Base-by-base conservation (phyloP, 2,888 invertebrate species). In the Dryococelus australis region DNA sequence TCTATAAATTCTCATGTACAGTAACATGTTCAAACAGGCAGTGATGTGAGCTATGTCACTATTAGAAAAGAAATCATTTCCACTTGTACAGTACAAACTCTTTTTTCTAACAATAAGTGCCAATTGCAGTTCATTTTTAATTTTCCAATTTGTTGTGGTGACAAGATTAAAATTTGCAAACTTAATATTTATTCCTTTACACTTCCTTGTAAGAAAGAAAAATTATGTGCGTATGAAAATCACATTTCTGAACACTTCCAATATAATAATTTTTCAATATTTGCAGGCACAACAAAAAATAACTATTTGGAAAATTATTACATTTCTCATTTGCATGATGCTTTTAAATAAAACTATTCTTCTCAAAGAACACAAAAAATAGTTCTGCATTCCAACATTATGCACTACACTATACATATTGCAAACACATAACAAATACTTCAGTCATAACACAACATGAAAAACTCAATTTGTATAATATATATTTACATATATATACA, bases 1-100 rank as follows among this genome's bases (percentile, higher is more conserved):
- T 43, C 47, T 43, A 84, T 43, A 84, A 84, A 84, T 84, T 84
- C 43, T 84, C 84, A 65, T 65, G 65, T 65, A 65, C 65, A 65
- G 65, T 65, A 65, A 65, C 65, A 65, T 65, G 65, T 65, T 65
- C 65, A 6, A 65, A 65, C 65, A 65, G 65, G 65, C 65, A 65
- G 65, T 65, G 65, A 65, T 65, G 65, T 6, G 65, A 65, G 65
- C 65, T 65, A 24, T 65, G 0, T 10, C 16, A 65, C 65, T 24
- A 24, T 65, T 8, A 35, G 35, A 35, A 65, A 65, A n/a, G 65
- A 65, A 65, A n/a, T 24, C 0, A 65, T 65, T 65, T 65, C n/a
- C 20, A 20, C 24, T 65, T n/a, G 8, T 65, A 65, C n/a, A 24
- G n/a, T n/a, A 65, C 20, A 65, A 65, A 65, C 10, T n/a, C 16